phyloP scores from a whole-genome alignment of 1,140 invertebrate genomes.

The Rhopalosiphum padi region DNA sequence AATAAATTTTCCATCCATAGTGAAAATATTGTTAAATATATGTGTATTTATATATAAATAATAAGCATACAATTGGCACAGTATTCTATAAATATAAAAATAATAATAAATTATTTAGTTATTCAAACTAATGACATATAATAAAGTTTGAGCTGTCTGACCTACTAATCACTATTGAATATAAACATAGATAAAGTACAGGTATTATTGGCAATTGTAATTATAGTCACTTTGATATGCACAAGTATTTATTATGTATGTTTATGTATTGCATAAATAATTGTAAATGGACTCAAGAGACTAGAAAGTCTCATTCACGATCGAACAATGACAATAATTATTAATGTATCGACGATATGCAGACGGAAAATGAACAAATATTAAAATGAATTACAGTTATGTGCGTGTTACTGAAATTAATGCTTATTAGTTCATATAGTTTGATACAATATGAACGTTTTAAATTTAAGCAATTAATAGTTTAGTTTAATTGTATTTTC shows the following conservation, averaged over 20 bases:
- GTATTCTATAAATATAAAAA: no score
- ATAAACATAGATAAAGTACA: background rate
- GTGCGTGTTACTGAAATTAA: no score
- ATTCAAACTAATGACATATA: no score
- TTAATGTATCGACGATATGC: background rate
- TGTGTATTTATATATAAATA: no score
- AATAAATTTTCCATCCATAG: no score
- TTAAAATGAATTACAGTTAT: background rate
- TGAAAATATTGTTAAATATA: no score
- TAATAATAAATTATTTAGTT: no score
- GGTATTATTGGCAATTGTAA: background rate
- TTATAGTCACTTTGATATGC: background rate
- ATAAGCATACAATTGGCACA: no score
- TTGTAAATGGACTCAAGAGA: background rate
- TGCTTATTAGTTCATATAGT: no score
- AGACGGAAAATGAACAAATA: background rate
- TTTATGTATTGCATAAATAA: background rate
- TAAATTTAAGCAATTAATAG: no score
- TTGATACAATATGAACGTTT: no score
- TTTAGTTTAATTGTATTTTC: no score
- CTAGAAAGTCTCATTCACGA: background rate
- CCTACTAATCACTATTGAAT: background rate
- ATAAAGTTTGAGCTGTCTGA: background rate
- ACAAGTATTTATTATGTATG: background rate
- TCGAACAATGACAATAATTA: background rate